Percentiles rank a stretch among this genome's conserved stretches.
phyloP scores from a whole-genome alignment of 1,140 invertebrate species.

The Heliconius himera region DNA sequence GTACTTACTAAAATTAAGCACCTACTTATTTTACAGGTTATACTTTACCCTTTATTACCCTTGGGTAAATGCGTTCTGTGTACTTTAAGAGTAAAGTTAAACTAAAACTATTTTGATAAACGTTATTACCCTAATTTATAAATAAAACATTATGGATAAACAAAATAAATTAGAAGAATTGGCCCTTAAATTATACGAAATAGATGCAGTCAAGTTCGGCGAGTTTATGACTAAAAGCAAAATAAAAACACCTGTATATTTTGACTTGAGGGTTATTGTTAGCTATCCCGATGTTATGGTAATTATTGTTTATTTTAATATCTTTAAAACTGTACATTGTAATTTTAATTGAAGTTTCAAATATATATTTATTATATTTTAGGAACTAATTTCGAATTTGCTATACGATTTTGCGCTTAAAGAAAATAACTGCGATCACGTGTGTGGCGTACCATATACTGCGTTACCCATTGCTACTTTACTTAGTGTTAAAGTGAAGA shows the following conservation, averaged over 20 bases:
- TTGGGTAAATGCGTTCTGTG: too few species aligned
- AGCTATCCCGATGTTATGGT: constrained; percentile 95
- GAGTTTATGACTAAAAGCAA: constrained; percentile 96
- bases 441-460: constrained; percentile 99
- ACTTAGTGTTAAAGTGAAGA: constrained; percentile 86
- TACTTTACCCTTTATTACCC: too few species aligned
- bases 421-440: constrained; percentile 83
- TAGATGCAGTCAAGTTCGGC: constrained; percentile 95
- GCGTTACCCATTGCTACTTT: constrained; percentile 96
- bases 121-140: neutral
- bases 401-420: constrained; percentile 84
- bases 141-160: constrained; percentile 45
- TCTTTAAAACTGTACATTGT: neutral
- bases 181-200: constrained; percentile 67
- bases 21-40: neutral
- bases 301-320: constrained; percentile 45
- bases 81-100: neutral
- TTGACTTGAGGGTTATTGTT: constrained; percentile 96
- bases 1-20: neutral
- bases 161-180: constrained; percentile 65
- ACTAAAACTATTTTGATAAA: neutral
- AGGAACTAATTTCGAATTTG: constrained; percentile 83
- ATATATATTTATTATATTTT: constrained; percentile 44
- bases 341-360: neutral
- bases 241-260: constrained; percentile 95